Conservation (phyloP, 1,140 invertebrate species). For the Trichoplusia ni region DNA sequence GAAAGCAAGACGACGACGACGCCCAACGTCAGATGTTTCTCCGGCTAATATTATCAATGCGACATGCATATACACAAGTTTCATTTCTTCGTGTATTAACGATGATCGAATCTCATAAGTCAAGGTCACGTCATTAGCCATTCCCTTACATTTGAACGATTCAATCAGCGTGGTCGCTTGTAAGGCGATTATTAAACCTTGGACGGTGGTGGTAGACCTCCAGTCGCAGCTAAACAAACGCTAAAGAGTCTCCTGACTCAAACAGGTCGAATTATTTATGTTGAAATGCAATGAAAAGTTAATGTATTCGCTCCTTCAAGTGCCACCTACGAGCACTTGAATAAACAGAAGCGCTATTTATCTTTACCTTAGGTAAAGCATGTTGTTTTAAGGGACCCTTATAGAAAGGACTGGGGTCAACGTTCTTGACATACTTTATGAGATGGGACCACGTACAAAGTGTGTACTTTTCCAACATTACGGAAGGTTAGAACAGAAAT, state of each 20-base stretch:
- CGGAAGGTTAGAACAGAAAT: too few species aligned
- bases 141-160: too few species aligned
- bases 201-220: too few species aligned
- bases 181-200: too few species aligned
- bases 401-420: conserved; percentile 55
- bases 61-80: too few species aligned
- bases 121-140: too few species aligned
- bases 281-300: conserved; percentile 39
- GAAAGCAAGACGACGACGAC: too few species aligned
- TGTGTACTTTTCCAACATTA: conserved; percentile 4
- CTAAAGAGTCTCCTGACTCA: conserved; percentile 4
- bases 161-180: too few species aligned
- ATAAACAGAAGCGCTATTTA: conserved; percentile 62
- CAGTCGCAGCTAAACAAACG: conserved; percentile 11
- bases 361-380: conserved; percentile 54
- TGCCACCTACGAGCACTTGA: conserved; percentile 63
- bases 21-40: too few species aligned
- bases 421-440: conserved; percentile 53
- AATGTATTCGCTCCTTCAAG: conserved; percentile 48
- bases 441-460: conserved; percentile 16
- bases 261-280: conserved; percentile 22
- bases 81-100: too few species aligned
- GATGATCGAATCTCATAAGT: too few species aligned
- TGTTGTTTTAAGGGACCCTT: conserved; percentile 59
- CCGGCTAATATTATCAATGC: too few species aligned